These are phyloP conservation scores for Tylochromis polylepis DNA, from an alignment of 2,113 vertebrate species.

Conservation along the genomic window DNA sequence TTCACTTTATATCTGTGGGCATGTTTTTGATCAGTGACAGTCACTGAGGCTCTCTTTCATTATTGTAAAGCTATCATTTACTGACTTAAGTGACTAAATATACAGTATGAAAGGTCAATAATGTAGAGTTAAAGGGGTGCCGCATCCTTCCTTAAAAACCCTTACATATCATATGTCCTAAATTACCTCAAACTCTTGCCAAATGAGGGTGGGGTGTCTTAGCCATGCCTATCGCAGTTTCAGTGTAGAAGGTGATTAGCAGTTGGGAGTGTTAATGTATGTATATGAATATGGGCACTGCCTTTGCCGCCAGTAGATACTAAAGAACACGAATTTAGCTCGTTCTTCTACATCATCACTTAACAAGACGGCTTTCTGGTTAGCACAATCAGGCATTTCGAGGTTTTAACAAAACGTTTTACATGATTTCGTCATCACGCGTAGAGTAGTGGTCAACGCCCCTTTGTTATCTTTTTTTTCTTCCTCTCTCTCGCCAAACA, in stretches of 20 bases:
- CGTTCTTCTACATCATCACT: background rate
- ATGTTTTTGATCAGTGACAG: background rate
- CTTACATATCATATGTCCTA: background rate
- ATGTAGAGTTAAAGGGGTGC: background rate
- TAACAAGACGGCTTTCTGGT: background rate
- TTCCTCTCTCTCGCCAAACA: background rate
- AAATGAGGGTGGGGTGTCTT: background rate
- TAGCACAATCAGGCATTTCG: background rate
- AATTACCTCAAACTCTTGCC: background rate
- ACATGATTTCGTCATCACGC: slow-evolving; percentile 48
- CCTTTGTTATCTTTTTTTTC: background rate
- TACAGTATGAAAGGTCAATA: background rate
- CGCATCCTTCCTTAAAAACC: background rate
- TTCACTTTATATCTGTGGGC: background rate
- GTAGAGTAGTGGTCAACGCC: slow-evolving; percentile 13
- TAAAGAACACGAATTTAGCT: background rate
- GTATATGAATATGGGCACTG: background rate
- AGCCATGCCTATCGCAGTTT: background rate
- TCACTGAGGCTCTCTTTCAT: background rate
- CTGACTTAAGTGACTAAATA: background rate
- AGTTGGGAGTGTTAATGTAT: background rate
- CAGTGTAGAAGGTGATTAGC: background rate
- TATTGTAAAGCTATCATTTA: background rate
- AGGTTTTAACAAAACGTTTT: background rate
- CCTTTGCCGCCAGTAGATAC: background rate